phyloP scores from a whole-genome alignment of 2,888 invertebrate genomes.

The Tipula lateralis region DNA sequence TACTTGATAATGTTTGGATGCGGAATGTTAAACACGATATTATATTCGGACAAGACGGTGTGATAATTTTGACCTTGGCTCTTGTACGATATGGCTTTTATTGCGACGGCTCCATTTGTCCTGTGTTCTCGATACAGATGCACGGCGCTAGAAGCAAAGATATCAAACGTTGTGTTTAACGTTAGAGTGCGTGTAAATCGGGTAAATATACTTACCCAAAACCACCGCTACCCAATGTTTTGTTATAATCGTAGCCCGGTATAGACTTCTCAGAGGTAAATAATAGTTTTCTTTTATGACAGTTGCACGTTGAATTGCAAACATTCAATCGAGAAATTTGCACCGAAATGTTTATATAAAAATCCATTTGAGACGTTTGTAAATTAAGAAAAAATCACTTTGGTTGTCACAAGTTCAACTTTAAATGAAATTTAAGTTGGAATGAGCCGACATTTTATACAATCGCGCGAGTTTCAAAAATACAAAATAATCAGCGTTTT shows the following conservation, averaged over 20 bases:
- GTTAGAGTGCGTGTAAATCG: too few species aligned
- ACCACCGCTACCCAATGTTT: background rate
- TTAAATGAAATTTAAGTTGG: too few species aligned
- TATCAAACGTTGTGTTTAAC: background rate
- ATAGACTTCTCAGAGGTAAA: background rate
- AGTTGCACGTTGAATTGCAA: background rate
- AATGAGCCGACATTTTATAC: too few species aligned
- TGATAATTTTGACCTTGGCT: background rate
- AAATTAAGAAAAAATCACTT: too few species aligned
- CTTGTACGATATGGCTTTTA: background rate
- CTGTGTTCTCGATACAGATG: background rate
- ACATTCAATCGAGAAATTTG: too few species aligned
- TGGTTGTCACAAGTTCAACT: too few species aligned
- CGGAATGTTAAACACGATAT: constrained; percentile 45
- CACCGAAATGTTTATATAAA: too few species aligned
- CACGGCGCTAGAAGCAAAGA: background rate
- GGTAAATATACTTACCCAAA: background rate
- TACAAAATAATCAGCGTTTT: too few species aligned
- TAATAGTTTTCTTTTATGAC: background rate
- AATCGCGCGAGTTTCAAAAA: too few species aligned
- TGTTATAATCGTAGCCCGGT: background rate
- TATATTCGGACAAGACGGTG: constrained; percentile 36
- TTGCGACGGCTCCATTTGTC: background rate
- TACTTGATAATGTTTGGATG: constrained; percentile 46
- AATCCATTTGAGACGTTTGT: too few species aligned